These are phyloP conservation scores for Xiphydria camelus DNA, from an alignment of 2,888 invertebrate species.

Conservation along the genomic window DNA sequence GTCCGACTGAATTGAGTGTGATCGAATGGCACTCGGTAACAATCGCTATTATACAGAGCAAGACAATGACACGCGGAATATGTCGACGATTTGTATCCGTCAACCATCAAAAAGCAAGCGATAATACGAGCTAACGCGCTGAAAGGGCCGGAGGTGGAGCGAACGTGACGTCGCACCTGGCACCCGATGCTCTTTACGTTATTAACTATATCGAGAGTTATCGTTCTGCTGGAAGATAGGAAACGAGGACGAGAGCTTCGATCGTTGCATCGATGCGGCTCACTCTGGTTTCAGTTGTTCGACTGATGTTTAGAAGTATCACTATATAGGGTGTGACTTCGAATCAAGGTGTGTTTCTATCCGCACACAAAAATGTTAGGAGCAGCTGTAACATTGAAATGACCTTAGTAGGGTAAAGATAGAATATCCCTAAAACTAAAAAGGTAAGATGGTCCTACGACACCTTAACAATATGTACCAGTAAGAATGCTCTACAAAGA, in stretches of 20 bases:
- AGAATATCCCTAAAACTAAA: no score
- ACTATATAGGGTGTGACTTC: no score
- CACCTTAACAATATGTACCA: no score
- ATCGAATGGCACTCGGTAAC: conserved; percentile 11
- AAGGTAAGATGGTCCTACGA: no score
- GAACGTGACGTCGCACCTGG: conserved; percentile 17
- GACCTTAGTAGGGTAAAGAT: no score
- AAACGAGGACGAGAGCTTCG: background rate
- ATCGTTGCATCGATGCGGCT: background rate
- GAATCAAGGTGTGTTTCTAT: no score
- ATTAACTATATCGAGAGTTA: conserved; percentile 1
- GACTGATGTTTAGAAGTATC: no score
- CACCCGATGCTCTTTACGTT: conserved; percentile 9
- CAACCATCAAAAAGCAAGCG: conserved; percentile 16
- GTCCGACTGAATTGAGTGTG: background rate
- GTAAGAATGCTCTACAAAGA: no score
- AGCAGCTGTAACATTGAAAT: no score
- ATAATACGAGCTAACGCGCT: conserved; percentile 17
- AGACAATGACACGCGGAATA: conserved; percentile 15
- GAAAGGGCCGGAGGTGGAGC: conserved; percentile 9
- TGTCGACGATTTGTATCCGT: conserved; percentile 18
- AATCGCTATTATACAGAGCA: conserved; percentile 16
- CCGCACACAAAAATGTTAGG: no score
- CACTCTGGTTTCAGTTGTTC: no score
- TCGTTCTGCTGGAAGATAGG: background rate